Percentiles rank a stretch among this genome's conserved stretches.
Conservation (phyloP, 2,888 invertebrate species). For the Tetranychus piercei region DNA sequence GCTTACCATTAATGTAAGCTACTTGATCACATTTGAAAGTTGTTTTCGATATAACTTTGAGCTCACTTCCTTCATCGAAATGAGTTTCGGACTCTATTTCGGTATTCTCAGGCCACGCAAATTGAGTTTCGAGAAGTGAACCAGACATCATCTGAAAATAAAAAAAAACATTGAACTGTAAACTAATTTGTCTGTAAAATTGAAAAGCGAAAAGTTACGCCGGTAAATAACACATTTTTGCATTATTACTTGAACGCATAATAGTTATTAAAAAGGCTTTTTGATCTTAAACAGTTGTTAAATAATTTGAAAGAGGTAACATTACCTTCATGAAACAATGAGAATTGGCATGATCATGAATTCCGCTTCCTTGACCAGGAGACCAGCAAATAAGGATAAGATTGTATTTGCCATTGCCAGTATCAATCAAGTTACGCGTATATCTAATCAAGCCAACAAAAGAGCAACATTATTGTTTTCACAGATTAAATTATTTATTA, state of each 20-base stretch:
- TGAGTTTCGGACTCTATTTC: constrained; percentile 13
- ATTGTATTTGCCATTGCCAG: constrained; percentile 91
- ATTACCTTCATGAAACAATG: constrained; percentile 88
- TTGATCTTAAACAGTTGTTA: no score
- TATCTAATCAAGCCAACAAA: constrained; percentile 43
- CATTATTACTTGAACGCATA: no score
- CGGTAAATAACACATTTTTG: no score
- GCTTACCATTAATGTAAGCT: constrained; percentile 78
- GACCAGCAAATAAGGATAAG: constrained; percentile 97
- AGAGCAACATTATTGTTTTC: background rate
- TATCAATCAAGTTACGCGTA: constrained; percentile 84
- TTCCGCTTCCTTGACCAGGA: constrained; percentile 76
- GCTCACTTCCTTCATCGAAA: constrained; percentile 31
- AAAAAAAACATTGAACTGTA: background rate
- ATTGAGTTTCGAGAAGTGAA: constrained; percentile 59
- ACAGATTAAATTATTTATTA: no score
- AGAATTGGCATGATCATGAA: constrained; percentile 87
- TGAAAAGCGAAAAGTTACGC: no score
- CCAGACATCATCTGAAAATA: constrained; percentile 49
- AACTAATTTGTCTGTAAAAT: background rate
- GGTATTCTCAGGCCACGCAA: constrained; percentile 49
- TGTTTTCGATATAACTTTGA: constrained; percentile 48
- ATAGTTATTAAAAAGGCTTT: no score
- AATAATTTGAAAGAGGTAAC: no score
- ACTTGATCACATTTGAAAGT: constrained; percentile 55